phyloP scores from a whole-genome alignment of 2,797 vertebrate species.

The Sandelia bainsii region DNA sequence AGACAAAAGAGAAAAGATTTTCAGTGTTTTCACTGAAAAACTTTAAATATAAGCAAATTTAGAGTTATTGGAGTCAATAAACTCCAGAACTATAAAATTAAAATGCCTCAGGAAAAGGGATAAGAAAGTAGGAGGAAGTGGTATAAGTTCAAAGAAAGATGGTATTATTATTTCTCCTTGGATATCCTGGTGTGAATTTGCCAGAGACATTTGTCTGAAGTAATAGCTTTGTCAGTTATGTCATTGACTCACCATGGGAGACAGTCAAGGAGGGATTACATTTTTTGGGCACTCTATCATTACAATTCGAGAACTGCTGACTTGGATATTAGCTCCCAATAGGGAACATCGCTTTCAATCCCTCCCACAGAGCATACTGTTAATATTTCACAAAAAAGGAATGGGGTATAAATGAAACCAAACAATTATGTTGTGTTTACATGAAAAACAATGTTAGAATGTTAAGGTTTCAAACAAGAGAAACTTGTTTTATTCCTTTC shows the following conservation, averaged over 20 bases:
- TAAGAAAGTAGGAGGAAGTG: conserved; percentile 53
- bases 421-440: conserved; percentile 74
- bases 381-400: conserved; percentile 66
- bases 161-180: conserved; percentile 73
- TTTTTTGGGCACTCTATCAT: conserved; percentile 82
- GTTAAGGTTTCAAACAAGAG: conserved; percentile 50
- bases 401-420: conserved; percentile 67
- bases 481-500: conserved; percentile 50
- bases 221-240: conserved; percentile 84
- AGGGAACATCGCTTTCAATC: conserved; percentile 62
- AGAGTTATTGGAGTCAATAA: conserved; percentile 1
- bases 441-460: conserved; percentile 46
- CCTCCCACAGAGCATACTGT: conserved; percentile 63
- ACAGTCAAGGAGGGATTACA: conserved; percentile 82
- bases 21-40: too few species aligned
- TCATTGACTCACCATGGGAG: conserved; percentile 81
- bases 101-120: conserved; percentile 35
- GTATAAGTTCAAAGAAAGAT: conserved; percentile 63
- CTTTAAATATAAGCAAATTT: too few species aligned
- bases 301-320: conserved; percentile 82
- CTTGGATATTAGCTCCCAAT: conserved; percentile 82
- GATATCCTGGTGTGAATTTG: conserved; percentile 76
- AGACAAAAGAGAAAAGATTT: too few species aligned
- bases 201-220: conserved; percentile 81
- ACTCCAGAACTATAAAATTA: conserved; percentile 26